Conservation (phyloP, 35 echinoderm and acorn worm species). For the Strongylocentrotus purpuratus region DNA sequence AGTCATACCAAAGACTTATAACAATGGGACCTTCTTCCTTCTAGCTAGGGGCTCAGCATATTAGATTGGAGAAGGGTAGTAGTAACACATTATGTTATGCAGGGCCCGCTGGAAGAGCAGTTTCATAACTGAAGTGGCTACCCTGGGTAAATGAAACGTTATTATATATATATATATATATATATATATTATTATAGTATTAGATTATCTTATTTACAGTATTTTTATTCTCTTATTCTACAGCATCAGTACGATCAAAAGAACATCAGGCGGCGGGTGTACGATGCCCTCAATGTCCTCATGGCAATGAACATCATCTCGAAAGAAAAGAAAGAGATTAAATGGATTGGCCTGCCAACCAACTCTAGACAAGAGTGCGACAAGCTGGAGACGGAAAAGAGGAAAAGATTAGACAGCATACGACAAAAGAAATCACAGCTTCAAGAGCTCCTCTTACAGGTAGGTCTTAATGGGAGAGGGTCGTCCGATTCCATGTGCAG, state of each 20-base stretch:
- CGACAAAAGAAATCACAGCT: slow-evolving; percentile 90
- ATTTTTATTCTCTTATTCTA: background rate
- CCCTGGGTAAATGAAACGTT: no score
- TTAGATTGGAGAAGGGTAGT: no score
- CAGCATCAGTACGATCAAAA: slow-evolving; percentile 99
- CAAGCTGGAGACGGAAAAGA: slow-evolving; percentile 92
- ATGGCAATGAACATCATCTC: slow-evolving; percentile 99
- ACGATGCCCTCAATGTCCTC: slow-evolving; percentile 98
- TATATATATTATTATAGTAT: no score
- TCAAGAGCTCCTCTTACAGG: slow-evolving; percentile 97
- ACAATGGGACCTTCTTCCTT: no score
- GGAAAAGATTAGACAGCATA: slow-evolving; percentile 89
- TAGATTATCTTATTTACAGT: no score
- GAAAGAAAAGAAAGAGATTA: slow-evolving; percentile 98
- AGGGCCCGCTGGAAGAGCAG: no score
- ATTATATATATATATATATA: no score
- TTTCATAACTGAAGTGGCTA: no score
- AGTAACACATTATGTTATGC: no score
- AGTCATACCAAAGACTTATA: no score
- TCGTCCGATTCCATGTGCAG: no score
- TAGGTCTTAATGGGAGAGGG: slow-evolving; percentile 22
- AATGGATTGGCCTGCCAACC: slow-evolving; percentile 96
- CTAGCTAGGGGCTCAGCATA: no score
- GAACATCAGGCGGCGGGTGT: slow-evolving; percentile 96
- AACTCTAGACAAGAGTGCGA: slow-evolving; percentile 98